phyloP scores from a whole-genome alignment of 2,888 invertebrate species.

The Girardia tigrina region DNA sequence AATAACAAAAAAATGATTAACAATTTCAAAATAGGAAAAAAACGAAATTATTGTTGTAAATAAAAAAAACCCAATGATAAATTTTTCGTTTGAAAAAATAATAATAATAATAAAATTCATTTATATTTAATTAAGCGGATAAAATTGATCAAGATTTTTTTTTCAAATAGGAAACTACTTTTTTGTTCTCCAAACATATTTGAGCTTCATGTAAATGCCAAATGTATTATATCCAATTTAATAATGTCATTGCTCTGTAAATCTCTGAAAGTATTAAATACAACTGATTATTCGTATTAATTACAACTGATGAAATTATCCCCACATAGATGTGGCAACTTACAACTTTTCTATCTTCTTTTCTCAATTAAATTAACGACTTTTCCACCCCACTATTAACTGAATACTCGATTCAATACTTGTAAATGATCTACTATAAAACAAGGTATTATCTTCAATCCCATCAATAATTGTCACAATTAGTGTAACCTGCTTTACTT shows the following conservation, averaged over 20 bases:
- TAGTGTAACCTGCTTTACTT: slow-evolving; percentile 16
- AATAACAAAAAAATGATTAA: too few species aligned
- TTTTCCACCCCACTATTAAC: slow-evolving; percentile 10
- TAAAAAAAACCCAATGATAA: slow-evolving; percentile 4
- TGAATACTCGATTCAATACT: slow-evolving; percentile 14
- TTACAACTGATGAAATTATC: slow-evolving; percentile 23
- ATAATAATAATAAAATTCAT: not conserved
- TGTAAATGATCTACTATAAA: slow-evolving; percentile 20
- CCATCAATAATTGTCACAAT: slow-evolving; percentile 20
- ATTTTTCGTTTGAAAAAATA: not conserved
- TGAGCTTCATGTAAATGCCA: slow-evolving; percentile 23
- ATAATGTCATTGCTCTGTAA: slow-evolving; percentile 12
- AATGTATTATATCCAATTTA: slow-evolving; percentile 7
- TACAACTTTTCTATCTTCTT: not conserved
- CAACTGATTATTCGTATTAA: slow-evolving; percentile 20
- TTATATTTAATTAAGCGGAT: not conserved
- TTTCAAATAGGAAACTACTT: not conserved
- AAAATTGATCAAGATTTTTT: too few species aligned
- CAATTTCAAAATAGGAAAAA: too few species aligned
- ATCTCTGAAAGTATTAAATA: slow-evolving; percentile 14
- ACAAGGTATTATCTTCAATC: slow-evolving; percentile 23
- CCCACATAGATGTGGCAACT: slow-evolving; percentile 13
- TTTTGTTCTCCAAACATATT: slow-evolving; percentile 1
- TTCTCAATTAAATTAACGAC: slow-evolving; percentile 23
- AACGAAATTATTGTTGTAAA: too few species aligned